These are phyloP conservation scores for Sturnus vulgaris DNA, from an alignment of 2,113 vertebrate genomes.

Conservation along the genomic window DNA sequence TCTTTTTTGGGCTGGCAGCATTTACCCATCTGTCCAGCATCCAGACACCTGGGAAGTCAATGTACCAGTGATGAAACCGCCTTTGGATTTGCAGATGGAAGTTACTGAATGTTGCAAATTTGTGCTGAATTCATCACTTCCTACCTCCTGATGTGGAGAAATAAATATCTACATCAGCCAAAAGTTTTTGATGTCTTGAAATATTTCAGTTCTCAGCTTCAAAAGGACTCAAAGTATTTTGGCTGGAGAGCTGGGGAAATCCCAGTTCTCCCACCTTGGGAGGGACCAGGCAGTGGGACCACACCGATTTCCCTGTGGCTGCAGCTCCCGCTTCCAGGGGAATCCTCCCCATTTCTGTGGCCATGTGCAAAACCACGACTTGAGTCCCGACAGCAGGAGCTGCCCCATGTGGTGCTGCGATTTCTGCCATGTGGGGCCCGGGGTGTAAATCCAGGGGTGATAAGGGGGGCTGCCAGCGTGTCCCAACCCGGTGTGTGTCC, in stretches of 20 bases:
- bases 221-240: not conserved
- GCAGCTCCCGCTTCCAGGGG: fast-evolving
- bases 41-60: not conserved
- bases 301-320: not conserved
- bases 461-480: not conserved
- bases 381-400: not conserved
- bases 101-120: not conserved
- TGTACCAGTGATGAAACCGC: not conserved
- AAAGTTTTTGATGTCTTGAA: not conserved
- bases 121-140: not conserved
- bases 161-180: not conserved
- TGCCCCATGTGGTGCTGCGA: not conserved
- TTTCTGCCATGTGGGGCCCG: fast-evolving
- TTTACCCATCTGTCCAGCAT: not conserved
- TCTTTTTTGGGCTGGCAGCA: not conserved
- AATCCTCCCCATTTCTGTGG: not conserved
- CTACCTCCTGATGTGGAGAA: not conserved
- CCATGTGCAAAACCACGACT: not conserved
- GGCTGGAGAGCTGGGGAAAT: not conserved
- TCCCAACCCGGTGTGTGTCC: not conserved
- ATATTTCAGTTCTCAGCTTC: not conserved
- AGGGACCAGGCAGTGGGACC: not conserved
- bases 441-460: not conserved
- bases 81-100: not conserved
- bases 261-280: not conserved